Conservation (phyloP, 2,797 vertebrate species). For the Danio kyathit region DNA sequence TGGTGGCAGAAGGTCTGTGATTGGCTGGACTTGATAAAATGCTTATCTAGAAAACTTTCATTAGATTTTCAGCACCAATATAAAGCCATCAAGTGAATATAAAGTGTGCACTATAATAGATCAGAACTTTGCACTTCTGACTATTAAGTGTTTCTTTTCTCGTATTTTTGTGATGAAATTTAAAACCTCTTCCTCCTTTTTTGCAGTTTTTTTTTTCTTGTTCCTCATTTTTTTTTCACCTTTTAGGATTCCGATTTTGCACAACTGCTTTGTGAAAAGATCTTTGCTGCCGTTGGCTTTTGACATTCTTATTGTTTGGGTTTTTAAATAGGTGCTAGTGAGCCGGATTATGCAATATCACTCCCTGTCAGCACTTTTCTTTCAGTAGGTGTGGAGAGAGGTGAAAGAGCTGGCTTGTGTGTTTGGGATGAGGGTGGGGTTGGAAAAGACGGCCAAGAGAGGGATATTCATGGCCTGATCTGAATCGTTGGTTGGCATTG, state of each 20-base stretch:
- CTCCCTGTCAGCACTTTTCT: slow-evolving; percentile 71
- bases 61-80: not conserved
- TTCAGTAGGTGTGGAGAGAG: slow-evolving; percentile 30
- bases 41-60: slow-evolving; percentile 3
- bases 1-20: slow-evolving; percentile 4
- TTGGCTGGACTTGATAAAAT: slow-evolving; percentile 5
- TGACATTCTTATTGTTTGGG: slow-evolving; percentile 46
- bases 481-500: not conserved
- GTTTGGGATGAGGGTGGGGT: not conserved
- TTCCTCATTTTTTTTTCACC: slow-evolving; percentile 8
- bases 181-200: not conserved
- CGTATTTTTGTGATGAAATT: not conserved
- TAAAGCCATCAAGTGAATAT: not conserved
- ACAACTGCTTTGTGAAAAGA: not conserved
- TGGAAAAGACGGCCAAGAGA: not conserved
- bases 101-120: not conserved
- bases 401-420: slow-evolving; percentile 17
- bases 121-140: not conserved
- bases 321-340: slow-evolving; percentile 44
- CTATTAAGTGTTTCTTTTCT: not conserved
- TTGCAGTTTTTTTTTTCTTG: not conserved
- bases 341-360: slow-evolving; percentile 71
- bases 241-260: not conserved
- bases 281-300: slow-evolving; percentile 21
- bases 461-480: not conserved